Base-by-base conservation (phyloP, 2,797 vertebrate species). In the Chaenodraco wilsoni region DNA sequence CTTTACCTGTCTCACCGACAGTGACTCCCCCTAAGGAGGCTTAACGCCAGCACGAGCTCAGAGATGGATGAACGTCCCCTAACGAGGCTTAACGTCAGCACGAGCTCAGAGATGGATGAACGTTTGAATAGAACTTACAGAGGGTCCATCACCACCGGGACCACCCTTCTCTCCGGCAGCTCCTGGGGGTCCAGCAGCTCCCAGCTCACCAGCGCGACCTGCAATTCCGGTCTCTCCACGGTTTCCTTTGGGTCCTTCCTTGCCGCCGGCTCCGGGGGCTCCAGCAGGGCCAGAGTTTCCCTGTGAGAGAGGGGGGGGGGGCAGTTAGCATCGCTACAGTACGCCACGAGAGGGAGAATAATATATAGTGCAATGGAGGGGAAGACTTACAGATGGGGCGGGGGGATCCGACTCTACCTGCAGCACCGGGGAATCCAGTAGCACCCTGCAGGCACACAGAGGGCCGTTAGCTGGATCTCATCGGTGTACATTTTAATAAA, bases 371-470 rank as follows among this genome's bases (percentile, higher is more conserved):
- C 6, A 37, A 37, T 37, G 33, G 9, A 17, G 15, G 50, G 23
- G 17, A 11, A 31, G 8, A 96, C 97, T 98, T 92, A 99, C 98
- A 89, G 97, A 94, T 78, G 98, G 96, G 92, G 98, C 98, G 0
- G 98, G 96, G 96, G 84, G 98, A 95, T 93, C 98, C 98, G 44
- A 99, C 96, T 94, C 97, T 95, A 84, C 98, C 98, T 93, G 95
- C 96, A 95, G 95, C 96, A 93, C 98, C 98, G 92, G 98, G 97
- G 95, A 99, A 97, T 82, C 98, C 98, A 94, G 97, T 96, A 91
- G 97, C 96, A 96, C 98, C 98, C 98, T 99, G 76, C 7, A 21
- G n/a, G 84, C 2, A 85, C 56, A 74, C 6, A 77, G 3, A 74
- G 3, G 5, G 4, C 3, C 3, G 40, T 73, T 62, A 70, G 51